These are phyloP conservation scores for Erethizon dorsatum DNA, from an alignment of 2,797 vertebrate species.

Conservation along the genomic window DNA sequence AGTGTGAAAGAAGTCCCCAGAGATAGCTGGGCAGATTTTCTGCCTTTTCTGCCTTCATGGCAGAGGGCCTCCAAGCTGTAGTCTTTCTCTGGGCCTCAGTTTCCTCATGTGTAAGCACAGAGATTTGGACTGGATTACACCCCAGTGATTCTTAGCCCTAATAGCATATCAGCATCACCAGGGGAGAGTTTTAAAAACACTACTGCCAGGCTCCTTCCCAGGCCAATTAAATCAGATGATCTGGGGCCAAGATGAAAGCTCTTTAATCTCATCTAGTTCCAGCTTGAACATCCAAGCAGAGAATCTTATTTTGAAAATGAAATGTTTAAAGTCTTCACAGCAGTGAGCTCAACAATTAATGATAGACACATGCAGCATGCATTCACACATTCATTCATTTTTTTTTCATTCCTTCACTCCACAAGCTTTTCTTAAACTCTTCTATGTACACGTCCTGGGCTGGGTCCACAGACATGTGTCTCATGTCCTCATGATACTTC, in stretches of 20 bases:
- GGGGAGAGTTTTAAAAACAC: not conserved
- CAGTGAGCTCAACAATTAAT: not conserved
- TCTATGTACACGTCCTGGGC: not conserved
- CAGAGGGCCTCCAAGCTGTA: not conserved
- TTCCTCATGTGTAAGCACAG: not conserved
- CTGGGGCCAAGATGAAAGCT: not conserved
- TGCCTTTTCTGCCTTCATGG: not conserved
- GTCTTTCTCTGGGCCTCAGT: slow-evolving; percentile 24
- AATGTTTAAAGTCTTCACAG: not conserved
- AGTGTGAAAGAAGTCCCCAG: not conserved
- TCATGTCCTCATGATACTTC: not conserved
- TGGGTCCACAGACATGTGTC: not conserved
- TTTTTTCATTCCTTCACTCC: not conserved
- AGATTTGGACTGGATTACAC: not conserved
- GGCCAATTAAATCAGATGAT: slow-evolving; percentile 1
- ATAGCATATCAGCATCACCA: not conserved
- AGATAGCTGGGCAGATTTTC: not conserved
- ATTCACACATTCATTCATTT: not conserved
- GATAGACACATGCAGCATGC: not conserved
- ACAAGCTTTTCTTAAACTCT: not conserved
- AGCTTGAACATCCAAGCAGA: not conserved
- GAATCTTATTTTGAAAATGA: slow-evolving; percentile 48
- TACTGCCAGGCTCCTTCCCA: slow-evolving; percentile 18
- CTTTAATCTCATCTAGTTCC: slow-evolving; percentile 37
- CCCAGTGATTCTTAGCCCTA: not conserved